Percentiles rank a stretch among this genome's conserved stretches.
phyloP scores from a whole-genome alignment of 2,888 invertebrate genomes.

The Carpatolechia fugitivella region DNA sequence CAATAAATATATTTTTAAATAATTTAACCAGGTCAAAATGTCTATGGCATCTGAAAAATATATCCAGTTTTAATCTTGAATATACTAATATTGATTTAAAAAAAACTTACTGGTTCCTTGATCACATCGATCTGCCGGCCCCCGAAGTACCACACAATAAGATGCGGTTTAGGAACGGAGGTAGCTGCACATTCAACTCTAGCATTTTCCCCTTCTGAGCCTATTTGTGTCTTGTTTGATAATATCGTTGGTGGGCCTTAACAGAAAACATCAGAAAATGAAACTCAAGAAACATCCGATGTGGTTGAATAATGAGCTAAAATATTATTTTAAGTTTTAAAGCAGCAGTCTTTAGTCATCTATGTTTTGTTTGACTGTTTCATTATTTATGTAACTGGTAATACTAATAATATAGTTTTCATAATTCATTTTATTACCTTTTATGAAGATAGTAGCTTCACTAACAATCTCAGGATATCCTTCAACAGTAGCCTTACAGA shows the following conservation, averaged over 20 bases:
- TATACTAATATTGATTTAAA: slow-evolving; percentile 16
- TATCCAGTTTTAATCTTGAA: too few relatives aligned
- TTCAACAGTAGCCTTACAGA: slow-evolving; percentile 92
- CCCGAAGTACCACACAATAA: slow-evolving; percentile 92
- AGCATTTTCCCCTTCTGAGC: slow-evolving; percentile 86
- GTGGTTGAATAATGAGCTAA: too few relatives aligned
- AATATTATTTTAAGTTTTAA: too few relatives aligned
- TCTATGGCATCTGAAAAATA: too few relatives aligned
- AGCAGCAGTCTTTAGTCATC: too few relatives aligned
- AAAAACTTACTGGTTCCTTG: slow-evolving; percentile 74
- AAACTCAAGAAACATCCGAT: too few relatives aligned
- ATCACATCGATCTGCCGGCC: slow-evolving; percentile 87
- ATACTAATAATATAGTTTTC: too few relatives aligned
- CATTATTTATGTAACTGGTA: too few relatives aligned
- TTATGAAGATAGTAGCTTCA: slow-evolving; percentile 89
- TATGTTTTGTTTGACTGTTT: too few relatives aligned
- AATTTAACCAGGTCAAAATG: too few relatives aligned
- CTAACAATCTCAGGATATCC: slow-evolving; percentile 92
- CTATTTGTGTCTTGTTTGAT: slow-evolving; percentile 90
- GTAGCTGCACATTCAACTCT: slow-evolving; percentile 92
- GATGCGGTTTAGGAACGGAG: slow-evolving; percentile 93
- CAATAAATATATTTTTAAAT: too few relatives aligned
- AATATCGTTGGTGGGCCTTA: slow-evolving; percentile 87
- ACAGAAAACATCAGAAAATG: background rate
- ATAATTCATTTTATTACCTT: too few relatives aligned